Conservation (phyloP, 2,888 invertebrate species). For the Seira ritae region DNA sequence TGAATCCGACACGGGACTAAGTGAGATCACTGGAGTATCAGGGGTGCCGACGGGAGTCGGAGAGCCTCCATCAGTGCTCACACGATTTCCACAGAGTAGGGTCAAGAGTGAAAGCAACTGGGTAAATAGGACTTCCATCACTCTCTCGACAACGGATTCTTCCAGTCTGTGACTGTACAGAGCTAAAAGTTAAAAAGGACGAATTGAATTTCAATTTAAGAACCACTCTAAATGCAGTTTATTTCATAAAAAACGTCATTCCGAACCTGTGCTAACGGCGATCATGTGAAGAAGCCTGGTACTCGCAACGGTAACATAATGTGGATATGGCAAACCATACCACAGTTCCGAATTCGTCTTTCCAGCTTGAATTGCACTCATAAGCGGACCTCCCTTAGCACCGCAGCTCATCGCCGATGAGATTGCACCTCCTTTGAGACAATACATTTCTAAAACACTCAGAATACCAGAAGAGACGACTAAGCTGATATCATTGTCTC, state of each 20-base stretch:
- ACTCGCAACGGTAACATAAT: conserved; percentile 77
- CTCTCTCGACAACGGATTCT: conserved; percentile 77
- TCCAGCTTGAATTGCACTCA: background rate
- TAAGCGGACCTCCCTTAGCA: background rate
- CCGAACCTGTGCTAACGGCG: conserved; percentile 79
- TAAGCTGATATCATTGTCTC: conserved; percentile 79
- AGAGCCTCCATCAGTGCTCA: conserved; percentile 69
- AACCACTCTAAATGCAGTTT: too few relatives aligned
- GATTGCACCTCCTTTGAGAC: conserved; percentile 59
- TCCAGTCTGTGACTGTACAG: conserved; percentile 75
- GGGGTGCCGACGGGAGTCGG: conserved; percentile 71
- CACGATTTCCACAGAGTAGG: conserved; percentile 68
- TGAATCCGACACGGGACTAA: conserved; percentile 68
- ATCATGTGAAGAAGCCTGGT: conserved; percentile 79
- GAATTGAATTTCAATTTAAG: background rate
- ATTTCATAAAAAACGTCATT: conserved; percentile 70
- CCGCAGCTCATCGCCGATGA: too few relatives aligned
- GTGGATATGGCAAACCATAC: conserved; percentile 67
- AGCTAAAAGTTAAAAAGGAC: background rate
- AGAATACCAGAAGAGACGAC: conserved; percentile 79
- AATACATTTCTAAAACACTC: conserved; percentile 77
- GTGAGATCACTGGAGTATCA: conserved; percentile 69
- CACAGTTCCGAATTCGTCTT: conserved; percentile 63
- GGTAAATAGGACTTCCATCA: conserved; percentile 78
- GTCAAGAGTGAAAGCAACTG: conserved; percentile 76